Evolutionary conservation across 2,797 vertebrate genomes (phyloP).

Genomic region (Channallabes apus): DNA sequence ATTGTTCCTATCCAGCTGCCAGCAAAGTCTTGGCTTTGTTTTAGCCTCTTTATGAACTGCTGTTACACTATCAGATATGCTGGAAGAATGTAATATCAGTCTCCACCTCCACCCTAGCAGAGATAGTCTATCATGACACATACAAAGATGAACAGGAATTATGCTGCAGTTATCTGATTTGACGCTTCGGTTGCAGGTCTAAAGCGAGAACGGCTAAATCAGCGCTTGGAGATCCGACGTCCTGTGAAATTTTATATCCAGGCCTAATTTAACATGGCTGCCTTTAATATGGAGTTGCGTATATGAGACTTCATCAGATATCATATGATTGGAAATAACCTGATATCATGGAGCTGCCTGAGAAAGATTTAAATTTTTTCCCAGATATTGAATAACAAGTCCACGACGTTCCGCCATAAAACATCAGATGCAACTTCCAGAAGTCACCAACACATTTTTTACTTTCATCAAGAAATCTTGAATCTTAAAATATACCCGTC

Average conservation of each 20-base stretch:
- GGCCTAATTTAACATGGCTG: background rate
- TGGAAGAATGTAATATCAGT: slow-evolving; percentile 2
- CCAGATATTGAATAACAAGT: background rate
- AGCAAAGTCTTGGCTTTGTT: slow-evolving; percentile 19
- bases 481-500: background rate
- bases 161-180: slow-evolving; percentile 20
- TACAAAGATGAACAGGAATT: background rate
- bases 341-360: background rate
- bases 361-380: background rate
- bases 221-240: background rate
- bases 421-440: background rate
- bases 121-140: slow-evolving; percentile 11
- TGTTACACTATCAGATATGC: slow-evolving; percentile 13
- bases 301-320: background rate
- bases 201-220: background rate
- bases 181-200: background rate
- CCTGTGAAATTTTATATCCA: background rate
- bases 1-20: slow-evolving; percentile 7
- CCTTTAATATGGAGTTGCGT: background rate
- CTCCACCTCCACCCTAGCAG: background rate
- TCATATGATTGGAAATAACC: background rate
- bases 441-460: background rate
- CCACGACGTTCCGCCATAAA: background rate
- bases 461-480: background rate
- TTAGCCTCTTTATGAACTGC: slow-evolving; percentile 9